phyloP scores from a whole-genome alignment of 1,140 invertebrate genomes.

The Parapsyche elsis region DNA sequence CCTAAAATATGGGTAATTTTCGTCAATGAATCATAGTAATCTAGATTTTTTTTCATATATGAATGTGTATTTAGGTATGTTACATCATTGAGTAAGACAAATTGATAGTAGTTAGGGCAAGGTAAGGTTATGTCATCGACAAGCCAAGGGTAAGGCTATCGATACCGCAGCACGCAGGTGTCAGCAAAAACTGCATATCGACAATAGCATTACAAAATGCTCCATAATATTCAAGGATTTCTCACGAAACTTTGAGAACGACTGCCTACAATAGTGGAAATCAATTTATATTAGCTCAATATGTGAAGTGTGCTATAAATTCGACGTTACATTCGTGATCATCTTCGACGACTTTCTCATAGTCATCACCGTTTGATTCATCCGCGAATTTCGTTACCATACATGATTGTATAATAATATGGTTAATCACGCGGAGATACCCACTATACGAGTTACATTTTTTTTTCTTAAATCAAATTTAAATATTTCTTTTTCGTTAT shows the following conservation, averaged over 20 bases:
- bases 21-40: too few relatives aligned
- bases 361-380: neutral
- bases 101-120: neutral
- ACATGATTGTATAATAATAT: neutral
- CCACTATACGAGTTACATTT: neutral
- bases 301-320: neutral
- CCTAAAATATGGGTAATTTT: too few relatives aligned
- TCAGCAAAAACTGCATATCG: neutral
- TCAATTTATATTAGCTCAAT: neutral
- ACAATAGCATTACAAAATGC: neutral
- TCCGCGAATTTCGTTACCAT: neutral
- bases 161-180: neutral
- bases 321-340: neutral
- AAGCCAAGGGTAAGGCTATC: constrained; percentile 8
- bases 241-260: neutral
- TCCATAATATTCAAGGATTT: neutral
- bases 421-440: neutral
- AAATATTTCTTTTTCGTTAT: neutral
- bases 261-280: neutral
- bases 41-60: too few relatives aligned
- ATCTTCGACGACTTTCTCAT: neutral
- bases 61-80: neutral
- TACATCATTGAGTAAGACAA: neutral
- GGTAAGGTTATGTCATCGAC: constrained; percentile 5
- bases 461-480: neutral